A percentile compares a stretch with the other conserved stretches of the same genome.
Conservation (phyloP, 2,113 vertebrate species). For the Pongo abelii region DNA sequence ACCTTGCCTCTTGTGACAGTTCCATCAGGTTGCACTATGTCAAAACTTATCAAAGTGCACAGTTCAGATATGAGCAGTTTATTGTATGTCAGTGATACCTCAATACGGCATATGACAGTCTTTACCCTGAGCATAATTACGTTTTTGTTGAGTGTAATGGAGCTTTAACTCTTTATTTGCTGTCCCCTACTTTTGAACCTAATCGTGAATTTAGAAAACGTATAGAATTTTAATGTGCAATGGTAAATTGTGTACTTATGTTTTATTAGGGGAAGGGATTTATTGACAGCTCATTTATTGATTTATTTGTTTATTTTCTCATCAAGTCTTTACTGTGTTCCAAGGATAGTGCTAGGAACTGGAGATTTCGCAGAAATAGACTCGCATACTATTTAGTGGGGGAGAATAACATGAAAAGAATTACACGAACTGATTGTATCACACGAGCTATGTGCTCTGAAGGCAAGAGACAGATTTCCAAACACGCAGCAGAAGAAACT, state of each 20-base stretch:
- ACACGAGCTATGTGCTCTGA: background rate
- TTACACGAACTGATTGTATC: background rate
- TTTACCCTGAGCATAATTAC: background rate
- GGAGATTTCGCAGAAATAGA: background rate
- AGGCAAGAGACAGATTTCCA: background rate
- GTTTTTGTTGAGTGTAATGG: background rate
- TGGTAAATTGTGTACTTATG: background rate
- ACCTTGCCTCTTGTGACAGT: background rate
- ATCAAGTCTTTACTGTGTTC: background rate
- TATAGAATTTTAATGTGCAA: background rate
- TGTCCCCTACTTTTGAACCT: background rate
- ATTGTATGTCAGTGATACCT: accelerated
- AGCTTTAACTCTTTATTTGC: background rate
- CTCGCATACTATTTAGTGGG: background rate
- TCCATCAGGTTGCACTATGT: background rate
- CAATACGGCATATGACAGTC: accelerated
- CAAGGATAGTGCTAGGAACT: background rate
- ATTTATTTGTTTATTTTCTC: background rate
- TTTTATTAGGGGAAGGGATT: background rate
- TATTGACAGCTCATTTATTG: background rate
- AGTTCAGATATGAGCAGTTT: background rate
- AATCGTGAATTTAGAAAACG: background rate
- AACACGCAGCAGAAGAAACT: background rate
- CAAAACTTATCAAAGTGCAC: background rate
- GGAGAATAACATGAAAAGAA: too few species aligned